Percentiles rank a stretch among this genome's conserved stretches.
phyloP scores from a whole-genome alignment of 2,888 invertebrate genomes.

The Sussaba pulchella region DNA sequence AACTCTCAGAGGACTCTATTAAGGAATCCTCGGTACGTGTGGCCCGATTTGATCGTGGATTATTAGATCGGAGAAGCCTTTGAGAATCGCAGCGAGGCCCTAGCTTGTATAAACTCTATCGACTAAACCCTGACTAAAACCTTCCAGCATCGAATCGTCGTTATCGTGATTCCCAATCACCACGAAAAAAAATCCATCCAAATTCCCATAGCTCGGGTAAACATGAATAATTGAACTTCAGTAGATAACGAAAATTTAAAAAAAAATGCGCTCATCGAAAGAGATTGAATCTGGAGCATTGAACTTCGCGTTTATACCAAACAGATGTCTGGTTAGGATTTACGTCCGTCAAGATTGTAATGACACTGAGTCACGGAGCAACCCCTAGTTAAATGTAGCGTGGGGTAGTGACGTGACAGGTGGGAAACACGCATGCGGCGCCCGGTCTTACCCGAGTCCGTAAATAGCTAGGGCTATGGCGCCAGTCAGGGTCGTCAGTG shows the following conservation, averaged over 20 bases:
- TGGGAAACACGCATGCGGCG: slow-evolving; percentile 50
- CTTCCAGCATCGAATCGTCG: no score
- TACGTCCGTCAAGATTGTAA: slow-evolving; percentile 45
- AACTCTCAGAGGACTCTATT: no score
- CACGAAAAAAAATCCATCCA: no score
- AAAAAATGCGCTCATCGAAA: neutral
- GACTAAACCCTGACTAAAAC: no score
- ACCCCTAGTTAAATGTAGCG: slow-evolving; percentile 15
- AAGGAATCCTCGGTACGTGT: no score
- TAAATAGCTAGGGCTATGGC: slow-evolving; percentile 55
- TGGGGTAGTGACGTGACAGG: slow-evolving; percentile 40
- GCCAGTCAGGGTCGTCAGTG: slow-evolving; percentile 55
- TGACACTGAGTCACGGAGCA: slow-evolving; percentile 32
- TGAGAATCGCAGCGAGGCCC: no score
- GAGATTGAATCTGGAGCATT: slow-evolving; percentile 14
- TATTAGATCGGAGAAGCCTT: no score
- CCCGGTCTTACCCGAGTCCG: slow-evolving; percentile 35
- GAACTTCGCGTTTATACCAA: slow-evolving; percentile 28
- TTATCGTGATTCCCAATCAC: no score
- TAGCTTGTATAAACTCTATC: no score
- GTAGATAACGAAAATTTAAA: neutral
- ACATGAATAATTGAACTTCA: neutral
- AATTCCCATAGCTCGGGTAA: no score
- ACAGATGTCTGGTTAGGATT: slow-evolving; percentile 23
- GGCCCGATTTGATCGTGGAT: no score